Evolutionary conservation across 2,888 invertebrate genomes (phyloP).

Genomic region (Dolichopus griseipennis): DNA sequence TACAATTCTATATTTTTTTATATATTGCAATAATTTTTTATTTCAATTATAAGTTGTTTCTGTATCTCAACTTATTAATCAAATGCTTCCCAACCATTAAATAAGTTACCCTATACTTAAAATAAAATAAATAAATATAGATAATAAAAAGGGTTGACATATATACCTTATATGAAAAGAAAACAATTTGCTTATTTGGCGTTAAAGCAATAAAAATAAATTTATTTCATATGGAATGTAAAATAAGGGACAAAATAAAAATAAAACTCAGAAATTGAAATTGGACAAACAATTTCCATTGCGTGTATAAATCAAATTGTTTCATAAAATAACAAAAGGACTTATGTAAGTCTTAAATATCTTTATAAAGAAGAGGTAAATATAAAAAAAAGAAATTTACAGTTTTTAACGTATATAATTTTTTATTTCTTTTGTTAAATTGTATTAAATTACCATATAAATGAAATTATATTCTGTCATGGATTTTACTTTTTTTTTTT

Average conservation of each 20-base stretch:
- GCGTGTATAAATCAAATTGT: slow-evolving; percentile 1
- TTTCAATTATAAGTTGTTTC: too few relatives aligned
- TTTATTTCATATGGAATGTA: neutral
- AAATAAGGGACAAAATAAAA: neutral
- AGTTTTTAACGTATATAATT: too few relatives aligned
- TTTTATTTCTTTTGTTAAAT: neutral
- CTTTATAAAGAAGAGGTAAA: too few relatives aligned
- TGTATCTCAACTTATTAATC: too few relatives aligned
- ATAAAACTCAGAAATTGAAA: neutral
- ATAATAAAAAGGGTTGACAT: neutral
- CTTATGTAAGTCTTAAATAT: too few relatives aligned
- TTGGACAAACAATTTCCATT: neutral
- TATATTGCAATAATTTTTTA: too few relatives aligned
- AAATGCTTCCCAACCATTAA: too few relatives aligned
- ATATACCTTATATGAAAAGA: neutral
- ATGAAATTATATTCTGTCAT: neutral
- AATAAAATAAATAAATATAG: too few relatives aligned
- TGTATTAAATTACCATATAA: slow-evolving; percentile 4
- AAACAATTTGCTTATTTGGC: neutral
- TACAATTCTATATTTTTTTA: too few relatives aligned
- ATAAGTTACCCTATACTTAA: too few relatives aligned
- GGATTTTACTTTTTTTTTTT: neutral
- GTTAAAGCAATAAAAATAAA: slow-evolving; percentile 1
- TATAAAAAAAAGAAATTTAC: too few relatives aligned
- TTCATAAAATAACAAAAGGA: neutral